A percentile compares a stretch with the other conserved stretches of the same genome.
Conservation (phyloP, 2,888 invertebrate genomes). For the Cepaea hortensis region DNA sequence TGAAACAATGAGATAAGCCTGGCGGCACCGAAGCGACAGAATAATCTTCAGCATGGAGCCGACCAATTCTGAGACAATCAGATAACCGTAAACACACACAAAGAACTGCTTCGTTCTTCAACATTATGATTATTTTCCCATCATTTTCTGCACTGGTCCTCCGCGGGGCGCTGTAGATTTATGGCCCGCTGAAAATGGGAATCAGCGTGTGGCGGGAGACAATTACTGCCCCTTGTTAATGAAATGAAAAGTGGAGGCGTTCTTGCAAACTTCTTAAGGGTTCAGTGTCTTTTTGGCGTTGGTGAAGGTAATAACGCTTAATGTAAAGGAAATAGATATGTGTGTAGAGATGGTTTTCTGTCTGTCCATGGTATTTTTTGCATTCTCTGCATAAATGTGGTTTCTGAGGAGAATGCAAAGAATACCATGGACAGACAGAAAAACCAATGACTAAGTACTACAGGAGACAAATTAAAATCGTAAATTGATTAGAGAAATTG, state of each 20-base stretch:
- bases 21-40: not conserved
- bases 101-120: not conserved
- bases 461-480: no score
- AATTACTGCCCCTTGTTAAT: not conserved
- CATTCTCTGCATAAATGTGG: no score
- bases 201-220: slow-evolving; percentile 23
- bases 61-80: slow-evolving; percentile 2
- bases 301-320: no score
- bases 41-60: not conserved
- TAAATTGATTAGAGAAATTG: no score
- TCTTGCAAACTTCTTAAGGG: no score
- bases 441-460: no score
- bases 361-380: no score
- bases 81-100: slow-evolving; percentile 5
- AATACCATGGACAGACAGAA: no score
- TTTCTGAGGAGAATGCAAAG: no score
- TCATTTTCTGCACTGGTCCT: slow-evolving; percentile 3
- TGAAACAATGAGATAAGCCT: slow-evolving; percentile 22
- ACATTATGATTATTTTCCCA: slow-evolving; percentile 3
- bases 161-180: slow-evolving; percentile 8
- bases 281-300: no score
- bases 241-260: not conserved
- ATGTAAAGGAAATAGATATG: no score
- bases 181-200: not conserved
- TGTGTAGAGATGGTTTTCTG: no score